A percentile compares a stretch with the other conserved stretches of the same genome.
Conservation (phyloP, 2,888 invertebrate genomes). For the Halictus quadricinctus region DNA sequence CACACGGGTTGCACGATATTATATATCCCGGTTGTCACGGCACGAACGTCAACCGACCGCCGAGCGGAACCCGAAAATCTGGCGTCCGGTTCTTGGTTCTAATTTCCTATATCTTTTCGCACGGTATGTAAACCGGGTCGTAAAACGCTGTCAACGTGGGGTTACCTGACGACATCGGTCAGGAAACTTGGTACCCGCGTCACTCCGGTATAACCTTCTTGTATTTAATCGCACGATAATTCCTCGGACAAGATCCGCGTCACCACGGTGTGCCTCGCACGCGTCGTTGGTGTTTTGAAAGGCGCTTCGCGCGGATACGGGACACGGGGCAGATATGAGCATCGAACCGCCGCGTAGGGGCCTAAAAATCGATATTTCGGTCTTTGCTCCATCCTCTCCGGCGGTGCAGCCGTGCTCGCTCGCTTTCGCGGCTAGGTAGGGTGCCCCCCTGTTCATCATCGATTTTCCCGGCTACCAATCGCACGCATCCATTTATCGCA, state of each 20-base stretch:
- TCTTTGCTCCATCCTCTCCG: slow-evolving; percentile 85
- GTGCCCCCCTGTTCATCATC: slow-evolving; percentile 79
- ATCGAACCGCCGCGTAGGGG: slow-evolving; percentile 85
- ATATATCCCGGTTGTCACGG: slow-evolving; percentile 16
- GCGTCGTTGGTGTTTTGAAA: slow-evolving; percentile 79
- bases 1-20: slow-evolving; percentile 26
- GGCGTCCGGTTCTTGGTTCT: slow-evolving; percentile 7
- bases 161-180: slow-evolving; percentile 71
- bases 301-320: slow-evolving; percentile 76
- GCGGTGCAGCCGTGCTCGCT: slow-evolving; percentile 65
- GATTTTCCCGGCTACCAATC: slow-evolving; percentile 85
- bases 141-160: slow-evolving; percentile 44
- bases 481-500: slow-evolving; percentile 90
- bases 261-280: slow-evolving; percentile 70
- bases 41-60: slow-evolving; percentile 41
- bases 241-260: slow-evolving; percentile 49
- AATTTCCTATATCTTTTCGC: not conserved
- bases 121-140: slow-evolving; percentile 29
- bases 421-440: slow-evolving; percentile 74
- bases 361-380: slow-evolving; percentile 89
- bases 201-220: slow-evolving; percentile 36
- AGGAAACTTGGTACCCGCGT: slow-evolving; percentile 41
- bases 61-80: slow-evolving; percentile 29
- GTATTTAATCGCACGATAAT: slow-evolving; percentile 44
- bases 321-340: slow-evolving; percentile 80